Evolutionary conservation across 2,113 vertebrate genomes (phyloP).

Genomic region (Prunella himalayana): DNA sequence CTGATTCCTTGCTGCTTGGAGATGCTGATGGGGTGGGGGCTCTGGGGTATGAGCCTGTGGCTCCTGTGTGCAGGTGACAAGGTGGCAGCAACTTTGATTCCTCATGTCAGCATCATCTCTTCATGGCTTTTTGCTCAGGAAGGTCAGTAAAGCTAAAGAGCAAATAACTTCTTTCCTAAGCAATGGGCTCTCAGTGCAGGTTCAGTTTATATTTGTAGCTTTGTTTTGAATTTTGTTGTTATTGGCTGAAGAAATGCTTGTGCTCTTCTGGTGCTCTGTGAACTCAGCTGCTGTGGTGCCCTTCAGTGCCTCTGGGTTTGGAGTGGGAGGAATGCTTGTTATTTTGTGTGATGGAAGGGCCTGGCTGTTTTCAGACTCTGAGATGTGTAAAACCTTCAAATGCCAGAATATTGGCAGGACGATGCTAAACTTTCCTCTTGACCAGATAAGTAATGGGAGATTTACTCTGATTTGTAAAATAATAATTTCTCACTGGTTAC

Average conservation of each 20-base stretch:
- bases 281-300: constrained; percentile 31
- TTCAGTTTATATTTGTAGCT: constrained; percentile 8
- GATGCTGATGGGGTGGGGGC: neutral
- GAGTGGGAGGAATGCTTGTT: constrained; percentile 13
- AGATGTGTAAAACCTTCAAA: neutral
- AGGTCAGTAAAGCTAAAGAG: neutral
- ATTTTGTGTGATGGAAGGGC: neutral
- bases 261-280: neutral
- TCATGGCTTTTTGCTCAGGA: neutral
- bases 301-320: neutral
- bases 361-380: neutral
- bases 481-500: neutral
- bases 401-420: neutral
- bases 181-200: neutral
- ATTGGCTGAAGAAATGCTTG: neutral
- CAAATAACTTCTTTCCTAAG: neutral
- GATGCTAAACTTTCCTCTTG: constrained; percentile 10
- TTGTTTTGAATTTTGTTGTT: neutral
- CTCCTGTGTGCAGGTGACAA: neutral
- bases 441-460: neutral
- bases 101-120: neutral
- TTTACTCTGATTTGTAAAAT: neutral
- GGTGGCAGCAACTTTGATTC: neutral
- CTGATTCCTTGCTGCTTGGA: neutral
- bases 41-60: neutral